These are phyloP conservation scores for Megalopta genalis DNA, from an alignment of 1,140 invertebrate species.

Conservation along the genomic window DNA sequence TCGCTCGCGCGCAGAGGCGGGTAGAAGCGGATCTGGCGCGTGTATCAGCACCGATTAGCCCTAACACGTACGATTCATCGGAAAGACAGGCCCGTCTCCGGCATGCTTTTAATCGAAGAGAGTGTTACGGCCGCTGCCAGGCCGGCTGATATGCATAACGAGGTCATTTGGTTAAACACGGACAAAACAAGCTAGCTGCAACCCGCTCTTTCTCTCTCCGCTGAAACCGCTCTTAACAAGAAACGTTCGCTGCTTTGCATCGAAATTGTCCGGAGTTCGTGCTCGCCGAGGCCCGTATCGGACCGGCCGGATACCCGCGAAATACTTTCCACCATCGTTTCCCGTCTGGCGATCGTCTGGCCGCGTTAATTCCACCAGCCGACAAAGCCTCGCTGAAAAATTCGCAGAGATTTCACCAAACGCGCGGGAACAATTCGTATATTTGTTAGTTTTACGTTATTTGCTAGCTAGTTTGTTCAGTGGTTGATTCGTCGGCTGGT, in stretches of 20 bases:
- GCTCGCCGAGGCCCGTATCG: constrained; percentile 2
- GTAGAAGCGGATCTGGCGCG: too few species aligned
- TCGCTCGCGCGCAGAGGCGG: neutral
- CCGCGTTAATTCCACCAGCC: too few species aligned
- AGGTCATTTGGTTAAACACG: constrained; percentile 58
- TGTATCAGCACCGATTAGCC: constrained; percentile 43
- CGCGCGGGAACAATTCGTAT: too few species aligned
- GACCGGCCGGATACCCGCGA: neutral
- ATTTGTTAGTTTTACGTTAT: too few species aligned
- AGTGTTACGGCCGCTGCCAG: constrained; percentile 37
- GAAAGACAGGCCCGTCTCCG: constrained; percentile 26
- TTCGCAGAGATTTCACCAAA: too few species aligned
- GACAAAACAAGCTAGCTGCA: constrained; percentile 41
- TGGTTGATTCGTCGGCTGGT: too few species aligned
- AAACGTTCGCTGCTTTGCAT: constrained; percentile 55
- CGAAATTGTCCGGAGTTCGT: constrained; percentile 50
- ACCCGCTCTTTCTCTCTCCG: neutral
- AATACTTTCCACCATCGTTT: too few species aligned
- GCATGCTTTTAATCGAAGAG: constrained; percentile 49
- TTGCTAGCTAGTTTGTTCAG: too few species aligned
- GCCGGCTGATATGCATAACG: constrained; percentile 57
- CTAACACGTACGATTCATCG: constrained; percentile 38
- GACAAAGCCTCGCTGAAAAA: too few species aligned
- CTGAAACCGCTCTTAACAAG: constrained; percentile 26
- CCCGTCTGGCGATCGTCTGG: too few species aligned